Base-by-base conservation (phyloP, 2,113 vertebrate species). In the Takifugu bimaculatus region DNA sequence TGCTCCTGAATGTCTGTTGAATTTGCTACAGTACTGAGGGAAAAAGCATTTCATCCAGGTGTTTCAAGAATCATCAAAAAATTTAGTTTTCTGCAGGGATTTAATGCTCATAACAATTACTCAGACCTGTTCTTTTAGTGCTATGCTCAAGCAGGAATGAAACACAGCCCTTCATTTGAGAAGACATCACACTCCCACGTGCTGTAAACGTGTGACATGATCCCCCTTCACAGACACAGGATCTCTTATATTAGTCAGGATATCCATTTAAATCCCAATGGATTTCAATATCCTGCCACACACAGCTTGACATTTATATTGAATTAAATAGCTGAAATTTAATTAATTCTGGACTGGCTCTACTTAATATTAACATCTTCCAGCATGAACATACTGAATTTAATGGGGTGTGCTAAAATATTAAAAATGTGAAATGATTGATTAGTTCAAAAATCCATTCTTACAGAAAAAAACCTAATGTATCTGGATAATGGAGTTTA, bases 201-300 rank as follows among this genome's bases (percentile, higher is more conserved):
- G 65, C 71, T 50, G 42, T 66, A 68, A 67, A 66, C 54, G 68
- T 62, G 63, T 66, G 68, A 79, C 25, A 29, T 32, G 53, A 13
- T 26, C 7, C 35, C 20, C 35, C 11, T 48, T 4, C 44, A 45
- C 44, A 45, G 44, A 45, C 44, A 15, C 12, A n/a, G 45, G 39
- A 74, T 77, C 47, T 61, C 56, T 3, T 39, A 79, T 77, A 69
- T 65, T 54, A 63, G 58, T 25, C 28, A 48, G 60, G 57, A 29
- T 57, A 76, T 79, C 70, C 61, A 15, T 15, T 61, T 65, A 78
- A 75, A 83, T 59, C 59, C 70, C 79, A 77, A 85, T 81, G 86
- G 77, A 88, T 82, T 85, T 70, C 75, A 83, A 81, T 83, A 81
- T 81, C 80, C 85, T 76, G 73, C 78, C 79, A 80, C 79, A 77